Percentiles rank a stretch among this genome's conserved stretches.
Conservation (phyloP, 2,888 invertebrate genomes). For the Hedychridium roseum region DNA sequence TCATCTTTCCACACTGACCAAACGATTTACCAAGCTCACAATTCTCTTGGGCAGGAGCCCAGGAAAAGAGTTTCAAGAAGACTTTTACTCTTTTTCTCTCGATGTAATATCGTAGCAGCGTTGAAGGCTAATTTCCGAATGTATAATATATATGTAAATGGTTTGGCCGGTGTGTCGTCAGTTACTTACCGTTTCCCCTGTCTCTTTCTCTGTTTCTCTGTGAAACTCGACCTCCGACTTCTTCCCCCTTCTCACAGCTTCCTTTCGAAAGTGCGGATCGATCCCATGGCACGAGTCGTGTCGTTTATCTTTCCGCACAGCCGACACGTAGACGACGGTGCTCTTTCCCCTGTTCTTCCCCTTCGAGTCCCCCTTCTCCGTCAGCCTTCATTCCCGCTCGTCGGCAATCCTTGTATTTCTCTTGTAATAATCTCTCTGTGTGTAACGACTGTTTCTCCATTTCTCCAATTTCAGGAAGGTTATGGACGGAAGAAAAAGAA, state of each 20-base stretch:
- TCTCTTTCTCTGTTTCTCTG: too few relatives aligned
- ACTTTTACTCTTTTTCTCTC: not conserved
- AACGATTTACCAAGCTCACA: too few relatives aligned
- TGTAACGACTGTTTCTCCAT: slow-evolving; percentile 64
- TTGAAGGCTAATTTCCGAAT: not conserved
- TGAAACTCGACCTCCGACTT: too few relatives aligned
- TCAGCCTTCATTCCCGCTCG: slow-evolving; percentile 24
- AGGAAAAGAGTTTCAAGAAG: not conserved
- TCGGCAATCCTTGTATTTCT: slow-evolving; percentile 42
- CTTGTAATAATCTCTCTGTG: slow-evolving; percentile 58
- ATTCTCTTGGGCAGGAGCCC: too few relatives aligned
- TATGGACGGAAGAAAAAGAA: slow-evolving; percentile 98
- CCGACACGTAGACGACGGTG: too few relatives aligned
- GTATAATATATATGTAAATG: not conserved
- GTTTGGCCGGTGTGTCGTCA: not conserved
- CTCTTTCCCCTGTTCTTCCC: too few relatives aligned
- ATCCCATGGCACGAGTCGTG: too few relatives aligned
- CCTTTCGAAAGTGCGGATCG: too few relatives aligned
- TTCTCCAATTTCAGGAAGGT: slow-evolving; percentile 79
- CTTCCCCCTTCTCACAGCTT: too few relatives aligned
- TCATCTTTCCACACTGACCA: too few relatives aligned
- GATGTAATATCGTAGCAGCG: not conserved
- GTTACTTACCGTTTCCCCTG: too few relatives aligned
- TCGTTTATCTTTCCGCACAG: too few relatives aligned
- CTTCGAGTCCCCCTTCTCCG: not conserved